A percentile compares a stretch with the other conserved stretches of the same genome.
Conservation (phyloP, 2,888 invertebrate genomes). For the Azorinus chamasolen region DNA sequence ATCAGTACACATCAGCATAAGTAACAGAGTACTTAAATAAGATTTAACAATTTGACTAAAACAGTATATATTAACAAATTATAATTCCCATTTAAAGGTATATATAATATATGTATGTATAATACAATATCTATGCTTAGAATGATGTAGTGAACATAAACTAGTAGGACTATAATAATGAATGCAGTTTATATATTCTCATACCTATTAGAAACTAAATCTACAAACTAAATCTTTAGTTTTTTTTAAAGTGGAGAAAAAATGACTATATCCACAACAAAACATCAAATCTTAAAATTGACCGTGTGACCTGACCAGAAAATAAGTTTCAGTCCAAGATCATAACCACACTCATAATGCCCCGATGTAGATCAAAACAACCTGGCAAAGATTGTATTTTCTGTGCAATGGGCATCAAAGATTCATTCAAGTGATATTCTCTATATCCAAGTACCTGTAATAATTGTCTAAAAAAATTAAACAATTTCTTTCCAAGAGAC, state of each 20-base stretch:
- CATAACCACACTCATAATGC: too few species aligned
- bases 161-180: conserved; percentile 33
- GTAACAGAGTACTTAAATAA: conserved; percentile 78
- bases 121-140: conserved; percentile 71
- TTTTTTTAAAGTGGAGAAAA: conserved; percentile 44
- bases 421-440: too few species aligned
- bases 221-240: background rate
- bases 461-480: too few species aligned
- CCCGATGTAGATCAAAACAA: too few species aligned
- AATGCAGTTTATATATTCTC: conserved; percentile 41
- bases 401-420: too few species aligned
- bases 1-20: conserved; percentile 51
- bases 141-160: conserved; percentile 53
- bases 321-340: too few species aligned
- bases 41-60: conserved; percentile 76
- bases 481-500: too few species aligned
- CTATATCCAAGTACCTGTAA: too few species aligned
- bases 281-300: background rate
- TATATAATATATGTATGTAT: conserved; percentile 68
- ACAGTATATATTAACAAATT: conserved; percentile 70
- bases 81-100: conserved; percentile 62
- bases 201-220: conserved; percentile 25
- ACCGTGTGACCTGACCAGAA: too few species aligned
- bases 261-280: conserved; percentile 50
- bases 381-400: too few species aligned